Percentiles rank a stretch among this genome's conserved stretches.
phyloP scores from a whole-genome alignment of 1,140 invertebrate genomes.

The Neodiprion fabricii region DNA sequence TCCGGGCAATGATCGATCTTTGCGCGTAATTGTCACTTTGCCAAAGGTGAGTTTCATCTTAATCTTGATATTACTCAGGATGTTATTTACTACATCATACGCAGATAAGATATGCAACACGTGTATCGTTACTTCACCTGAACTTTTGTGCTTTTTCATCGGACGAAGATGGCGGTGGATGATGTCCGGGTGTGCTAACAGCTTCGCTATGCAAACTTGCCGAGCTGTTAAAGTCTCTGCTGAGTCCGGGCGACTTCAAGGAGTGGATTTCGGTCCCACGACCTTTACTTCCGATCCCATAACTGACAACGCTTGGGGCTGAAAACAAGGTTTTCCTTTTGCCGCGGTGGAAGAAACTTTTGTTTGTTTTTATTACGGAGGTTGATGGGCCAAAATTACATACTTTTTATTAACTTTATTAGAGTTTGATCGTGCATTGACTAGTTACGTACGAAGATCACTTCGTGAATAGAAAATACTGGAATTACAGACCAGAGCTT shows the following conservation, averaged over 20 bases:
- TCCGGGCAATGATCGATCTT: not conserved
- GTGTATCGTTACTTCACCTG: slow-evolving; percentile 31
- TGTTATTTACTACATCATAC: not conserved
- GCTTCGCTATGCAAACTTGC: slow-evolving; percentile 17
- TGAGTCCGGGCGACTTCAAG: not conserved
- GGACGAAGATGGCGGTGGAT: slow-evolving; percentile 33
- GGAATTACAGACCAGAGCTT: too few relatives aligned
- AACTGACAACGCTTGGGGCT: slow-evolving; percentile 10
- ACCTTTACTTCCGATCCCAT: not conserved
- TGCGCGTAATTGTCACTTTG: slow-evolving; percentile 7
- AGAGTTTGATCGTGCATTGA: too few relatives aligned
- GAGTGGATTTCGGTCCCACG: not conserved
- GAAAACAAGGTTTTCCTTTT: not conserved
- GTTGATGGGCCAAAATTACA: too few relatives aligned
- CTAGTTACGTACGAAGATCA: too few relatives aligned
- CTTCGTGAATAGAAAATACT: too few relatives aligned
- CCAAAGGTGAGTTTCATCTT: slow-evolving; percentile 7
- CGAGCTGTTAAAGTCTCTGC: slow-evolving; percentile 13
- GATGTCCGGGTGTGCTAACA: slow-evolving; percentile 9
- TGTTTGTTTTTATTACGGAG: too few relatives aligned
- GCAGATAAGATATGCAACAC: too few relatives aligned
- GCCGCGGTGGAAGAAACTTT: not conserved
- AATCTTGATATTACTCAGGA: not conserved
- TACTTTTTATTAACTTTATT: too few relatives aligned
- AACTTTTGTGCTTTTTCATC: slow-evolving; percentile 47